Conservation (phyloP, 2,797 vertebrate species). For the Champsocephalus esox region DNA sequence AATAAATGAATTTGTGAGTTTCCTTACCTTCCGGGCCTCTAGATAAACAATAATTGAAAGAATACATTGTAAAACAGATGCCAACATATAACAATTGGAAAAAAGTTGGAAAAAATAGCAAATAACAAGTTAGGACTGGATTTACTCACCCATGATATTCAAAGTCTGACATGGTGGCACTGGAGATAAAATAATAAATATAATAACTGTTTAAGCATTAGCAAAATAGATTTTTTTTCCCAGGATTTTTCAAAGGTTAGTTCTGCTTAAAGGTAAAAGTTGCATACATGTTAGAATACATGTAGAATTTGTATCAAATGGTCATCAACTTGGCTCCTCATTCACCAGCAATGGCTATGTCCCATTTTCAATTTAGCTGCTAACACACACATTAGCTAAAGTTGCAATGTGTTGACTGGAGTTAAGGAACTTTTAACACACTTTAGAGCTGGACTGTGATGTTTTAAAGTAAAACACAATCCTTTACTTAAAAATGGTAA, state of each 20-base stretch:
- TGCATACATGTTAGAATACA: too few relatives aligned
- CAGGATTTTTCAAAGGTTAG: not conserved
- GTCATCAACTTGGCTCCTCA: not conserved
- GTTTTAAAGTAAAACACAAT: not conserved
- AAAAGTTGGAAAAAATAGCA: not conserved
- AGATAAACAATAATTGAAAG: conserved; percentile 12
- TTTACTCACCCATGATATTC: conserved; percentile 76
- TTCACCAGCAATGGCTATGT: not conserved
- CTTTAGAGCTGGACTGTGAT: not conserved
- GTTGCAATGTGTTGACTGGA: not conserved
- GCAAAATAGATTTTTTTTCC: not conserved
- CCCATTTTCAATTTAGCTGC: not conserved
- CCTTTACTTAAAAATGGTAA: not conserved
- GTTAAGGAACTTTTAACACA: not conserved
- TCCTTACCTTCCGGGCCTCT: conserved; percentile 75
- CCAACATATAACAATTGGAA: not conserved
- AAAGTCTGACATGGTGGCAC: conserved; percentile 70
- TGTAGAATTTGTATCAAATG: not conserved
- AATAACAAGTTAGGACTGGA: not conserved
- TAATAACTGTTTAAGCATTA: not conserved
- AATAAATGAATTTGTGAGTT: not conserved
- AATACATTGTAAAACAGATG: conserved; percentile 7
- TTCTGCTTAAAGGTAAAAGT: not conserved
- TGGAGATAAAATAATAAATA: conserved; percentile 38
- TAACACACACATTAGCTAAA: not conserved